Percentiles rank a stretch among this genome's conserved stretches.
Evolutionary conservation across 2,113 vertebrate species (phyloP).

Genomic region (Heteronetta atricapilla): DNA sequence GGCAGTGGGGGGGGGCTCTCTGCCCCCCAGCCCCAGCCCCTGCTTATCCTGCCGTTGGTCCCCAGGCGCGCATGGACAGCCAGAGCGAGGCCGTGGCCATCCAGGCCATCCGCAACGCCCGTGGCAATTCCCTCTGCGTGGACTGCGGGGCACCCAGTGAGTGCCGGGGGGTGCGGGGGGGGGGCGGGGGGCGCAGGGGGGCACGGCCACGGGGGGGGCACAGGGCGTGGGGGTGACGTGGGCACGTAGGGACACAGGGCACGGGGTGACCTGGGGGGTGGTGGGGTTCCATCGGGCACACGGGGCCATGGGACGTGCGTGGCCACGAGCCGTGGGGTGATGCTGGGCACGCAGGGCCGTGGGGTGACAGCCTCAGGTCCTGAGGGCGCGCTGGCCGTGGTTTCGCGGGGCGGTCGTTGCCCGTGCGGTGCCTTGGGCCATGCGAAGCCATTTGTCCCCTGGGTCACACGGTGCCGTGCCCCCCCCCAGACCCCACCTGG

Average conservation of each 20-base stretch:
- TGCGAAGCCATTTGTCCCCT: too few species aligned
- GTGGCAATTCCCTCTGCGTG: slow-evolving; percentile 92
- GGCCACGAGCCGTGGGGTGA: too few species aligned
- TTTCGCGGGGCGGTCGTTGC: too few species aligned
- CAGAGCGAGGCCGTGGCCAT: slow-evolving; percentile 95
- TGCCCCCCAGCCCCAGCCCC: fast-evolving
- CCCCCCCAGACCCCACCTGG: slow-evolving; percentile 88
- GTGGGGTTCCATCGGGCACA: fast-evolving
- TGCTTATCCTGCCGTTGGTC: background rate
- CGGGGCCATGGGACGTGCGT: fast-evolving
- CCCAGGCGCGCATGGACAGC: slow-evolving; percentile 89
- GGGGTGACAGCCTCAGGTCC: too few species aligned
- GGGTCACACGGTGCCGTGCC: fast-evolving
- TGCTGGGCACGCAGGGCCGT: fast-evolving
- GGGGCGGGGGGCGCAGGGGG: background rate
- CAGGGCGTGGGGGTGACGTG: too few species aligned
- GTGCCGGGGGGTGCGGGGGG: slow-evolving; percentile 30
- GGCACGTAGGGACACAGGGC: background rate
- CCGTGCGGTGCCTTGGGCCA: fast-evolving
- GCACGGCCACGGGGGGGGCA: too few species aligned
- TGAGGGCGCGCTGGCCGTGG: too few species aligned
- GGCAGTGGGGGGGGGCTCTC: fast-evolving
- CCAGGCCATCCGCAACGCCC: slow-evolving; percentile 92
- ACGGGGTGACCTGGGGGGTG: background rate
- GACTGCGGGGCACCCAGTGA: slow-evolving; percentile 92